phyloP scores from a whole-genome alignment of 2,888 invertebrate genomes.

The Agrotis puta region DNA sequence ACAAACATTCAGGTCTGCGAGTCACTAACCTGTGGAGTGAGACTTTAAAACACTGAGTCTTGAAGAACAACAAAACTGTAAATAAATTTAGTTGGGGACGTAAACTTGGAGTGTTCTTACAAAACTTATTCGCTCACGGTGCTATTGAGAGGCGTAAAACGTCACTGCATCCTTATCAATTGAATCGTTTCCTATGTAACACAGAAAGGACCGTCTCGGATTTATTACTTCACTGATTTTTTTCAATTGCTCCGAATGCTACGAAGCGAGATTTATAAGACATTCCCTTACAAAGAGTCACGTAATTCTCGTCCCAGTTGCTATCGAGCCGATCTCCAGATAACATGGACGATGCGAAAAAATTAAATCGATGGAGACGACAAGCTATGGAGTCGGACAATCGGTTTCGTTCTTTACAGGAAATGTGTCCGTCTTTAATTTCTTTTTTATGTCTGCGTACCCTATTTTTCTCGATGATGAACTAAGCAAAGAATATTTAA shows the following conservation, averaged over 20 bases:
- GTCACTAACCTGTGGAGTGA: conserved; percentile 49
- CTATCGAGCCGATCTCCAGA: conserved; percentile 81
- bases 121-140: conserved; percentile 42
- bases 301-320: conserved; percentile 82
- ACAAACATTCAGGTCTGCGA: conserved; percentile 48
- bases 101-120: conserved; percentile 38
- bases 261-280: conserved; percentile 86
- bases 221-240: conserved; percentile 88
- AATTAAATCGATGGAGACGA: conserved; percentile 74
- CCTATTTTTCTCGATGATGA: neutral
- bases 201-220: conserved; percentile 74
- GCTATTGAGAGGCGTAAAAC: conserved; percentile 67
- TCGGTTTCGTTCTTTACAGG: conserved; percentile 60
- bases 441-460: conserved; percentile 4
- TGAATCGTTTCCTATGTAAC: conserved; percentile 73
- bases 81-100: conserved; percentile 49
- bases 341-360: conserved; percentile 78
- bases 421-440: conserved; percentile 40
- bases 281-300: conserved; percentile 86
- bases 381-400: conserved; percentile 71
- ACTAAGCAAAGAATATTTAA: neutral
- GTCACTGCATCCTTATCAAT: conserved; percentile 79
- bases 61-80: conserved; percentile 50
- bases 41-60: conserved; percentile 37
- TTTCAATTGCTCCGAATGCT: conserved; percentile 87